phyloP scores from a whole-genome alignment of 2,888 invertebrate species.

The Hemaris fuciformis region DNA sequence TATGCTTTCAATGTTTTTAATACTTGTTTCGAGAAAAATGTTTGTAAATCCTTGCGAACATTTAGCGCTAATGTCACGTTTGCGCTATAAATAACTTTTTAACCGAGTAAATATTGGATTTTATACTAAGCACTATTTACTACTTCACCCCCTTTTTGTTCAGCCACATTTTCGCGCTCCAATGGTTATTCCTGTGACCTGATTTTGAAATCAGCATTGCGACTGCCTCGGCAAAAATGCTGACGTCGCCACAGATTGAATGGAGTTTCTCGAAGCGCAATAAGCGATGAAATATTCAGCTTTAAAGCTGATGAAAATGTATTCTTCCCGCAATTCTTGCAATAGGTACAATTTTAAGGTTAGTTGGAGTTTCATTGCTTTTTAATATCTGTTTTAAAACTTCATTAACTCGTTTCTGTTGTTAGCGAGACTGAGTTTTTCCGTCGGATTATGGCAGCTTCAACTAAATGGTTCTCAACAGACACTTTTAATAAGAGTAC shows the following conservation, averaged over 20 bases:
- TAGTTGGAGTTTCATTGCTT: neutral
- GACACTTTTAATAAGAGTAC: no score
- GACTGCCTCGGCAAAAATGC: neutral
- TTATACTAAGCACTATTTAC: neutral
- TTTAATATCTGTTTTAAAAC: neutral
- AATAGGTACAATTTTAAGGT: neutral
- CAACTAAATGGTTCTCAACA: no score
- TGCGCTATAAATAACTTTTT: no score
- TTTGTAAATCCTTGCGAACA: no score
- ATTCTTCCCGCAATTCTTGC: neutral
- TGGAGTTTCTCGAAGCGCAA: neutral
- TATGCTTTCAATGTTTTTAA: no score
- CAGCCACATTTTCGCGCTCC: neutral
- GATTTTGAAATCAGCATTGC: conserved; percentile 8
- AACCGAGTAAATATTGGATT: no score
- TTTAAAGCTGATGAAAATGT: neutral
- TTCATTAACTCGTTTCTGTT: neutral
- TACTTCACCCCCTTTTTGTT: neutral
- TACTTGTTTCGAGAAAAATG: no score
- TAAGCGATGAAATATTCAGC: neutral
- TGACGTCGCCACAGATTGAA: conserved; percentile 1
- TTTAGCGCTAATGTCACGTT: no score
- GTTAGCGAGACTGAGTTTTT: no score
- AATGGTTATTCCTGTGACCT: neutral
- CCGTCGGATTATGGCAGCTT: no score